A percentile compares a stretch with the other conserved stretches of the same genome.
Conservation (phyloP, 2,888 invertebrate species). For the Drosophila merina region DNA sequence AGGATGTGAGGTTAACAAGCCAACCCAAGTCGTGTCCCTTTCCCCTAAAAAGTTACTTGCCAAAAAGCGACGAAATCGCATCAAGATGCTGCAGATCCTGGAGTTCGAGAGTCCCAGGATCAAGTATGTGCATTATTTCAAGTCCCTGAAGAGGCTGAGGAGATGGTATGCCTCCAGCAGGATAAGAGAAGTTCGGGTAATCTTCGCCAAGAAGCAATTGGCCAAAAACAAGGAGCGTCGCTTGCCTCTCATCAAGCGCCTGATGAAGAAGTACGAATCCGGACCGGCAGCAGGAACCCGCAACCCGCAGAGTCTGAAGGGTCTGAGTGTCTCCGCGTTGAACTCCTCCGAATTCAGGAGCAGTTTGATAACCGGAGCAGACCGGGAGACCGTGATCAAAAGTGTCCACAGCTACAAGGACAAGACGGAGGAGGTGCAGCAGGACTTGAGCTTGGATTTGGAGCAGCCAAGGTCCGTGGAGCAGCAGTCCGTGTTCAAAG, state of each 20-base stretch:
- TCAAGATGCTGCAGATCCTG: conserved; percentile 64
- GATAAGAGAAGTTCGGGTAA: conserved; percentile 31
- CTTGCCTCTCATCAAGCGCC: conserved; percentile 72
- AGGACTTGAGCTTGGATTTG: conserved; percentile 23
- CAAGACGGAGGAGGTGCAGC: conserved; percentile 3
- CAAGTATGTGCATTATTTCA: conserved; percentile 70
- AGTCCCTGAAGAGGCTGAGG: conserved; percentile 53
- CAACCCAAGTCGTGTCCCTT: neutral
- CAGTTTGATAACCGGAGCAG: conserved; percentile 33
- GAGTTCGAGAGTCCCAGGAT: conserved; percentile 69
- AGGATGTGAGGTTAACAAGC: neutral
- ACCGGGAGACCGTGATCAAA: conserved; percentile 67
- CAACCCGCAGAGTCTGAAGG: conserved; percentile 69
- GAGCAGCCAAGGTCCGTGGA: conserved; percentile 49
- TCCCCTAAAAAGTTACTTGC: conserved; percentile 52
- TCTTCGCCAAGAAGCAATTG: conserved; percentile 55
- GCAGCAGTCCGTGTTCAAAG: conserved; percentile 57
- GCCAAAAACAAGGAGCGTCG: conserved; percentile 58
- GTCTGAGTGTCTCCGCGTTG: conserved; percentile 60
- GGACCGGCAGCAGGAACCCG: conserved; percentile 1
- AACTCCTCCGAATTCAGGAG: conserved; percentile 69
- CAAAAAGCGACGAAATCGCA: conserved; percentile 59
- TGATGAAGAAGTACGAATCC: conserved; percentile 53
- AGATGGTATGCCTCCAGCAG: conserved; percentile 35
- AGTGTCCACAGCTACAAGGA: conserved; percentile 50